These are phyloP conservation scores for Thrips palmi DNA, from an alignment of 1,140 invertebrate species.

Conservation along the genomic window DNA sequence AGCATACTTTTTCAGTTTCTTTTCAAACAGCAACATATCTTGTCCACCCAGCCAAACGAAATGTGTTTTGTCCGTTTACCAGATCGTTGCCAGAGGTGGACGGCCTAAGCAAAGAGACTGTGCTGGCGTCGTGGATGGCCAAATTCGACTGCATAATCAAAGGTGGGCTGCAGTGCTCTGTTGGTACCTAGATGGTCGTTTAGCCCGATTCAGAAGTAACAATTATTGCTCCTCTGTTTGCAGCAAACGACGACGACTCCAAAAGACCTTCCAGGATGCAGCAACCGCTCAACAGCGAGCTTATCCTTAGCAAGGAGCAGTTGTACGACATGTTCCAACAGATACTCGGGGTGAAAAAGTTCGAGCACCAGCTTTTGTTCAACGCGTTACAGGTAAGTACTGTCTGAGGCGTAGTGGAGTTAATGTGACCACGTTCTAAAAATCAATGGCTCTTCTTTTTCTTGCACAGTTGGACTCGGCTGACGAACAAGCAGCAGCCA, in stretches of 20 bases:
- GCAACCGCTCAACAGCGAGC: constrained; percentile 75
- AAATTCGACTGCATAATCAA: constrained; percentile 99
- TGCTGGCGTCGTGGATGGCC: constrained; percentile 96
- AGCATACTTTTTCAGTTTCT: constrained; percentile 13
- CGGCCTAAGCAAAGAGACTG: constrained; percentile 97
- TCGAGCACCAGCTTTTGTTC: constrained; percentile 97
- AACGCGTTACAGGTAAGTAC: constrained; percentile 83
- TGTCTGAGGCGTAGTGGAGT: constrained; percentile 2
- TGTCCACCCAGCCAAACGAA: neutral
- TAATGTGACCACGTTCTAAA: neutral
- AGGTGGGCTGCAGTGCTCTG: constrained; percentile 30
- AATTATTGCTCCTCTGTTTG: constrained; percentile 8
- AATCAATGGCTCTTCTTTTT: constrained; percentile 15
- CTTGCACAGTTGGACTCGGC: constrained; percentile 78
- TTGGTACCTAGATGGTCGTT: neutral
- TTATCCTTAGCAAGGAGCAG: constrained; percentile 89
- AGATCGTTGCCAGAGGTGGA: constrained; percentile 97
- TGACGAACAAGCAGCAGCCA: constrained; percentile 98
- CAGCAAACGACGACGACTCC: constrained; percentile 64
- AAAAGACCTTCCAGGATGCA: constrained; percentile 69
- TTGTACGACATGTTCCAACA: constrained; percentile 99
- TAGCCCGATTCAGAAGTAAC: neutral
- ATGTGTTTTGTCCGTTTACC: constrained; percentile 16
- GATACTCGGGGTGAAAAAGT: constrained; percentile 95
- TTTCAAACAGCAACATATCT: constrained; percentile 8